A percentile compares a stretch with the other conserved stretches of the same genome.
Conservation (phyloP, 2,113 vertebrate species). For the Sander lucioperca region DNA sequence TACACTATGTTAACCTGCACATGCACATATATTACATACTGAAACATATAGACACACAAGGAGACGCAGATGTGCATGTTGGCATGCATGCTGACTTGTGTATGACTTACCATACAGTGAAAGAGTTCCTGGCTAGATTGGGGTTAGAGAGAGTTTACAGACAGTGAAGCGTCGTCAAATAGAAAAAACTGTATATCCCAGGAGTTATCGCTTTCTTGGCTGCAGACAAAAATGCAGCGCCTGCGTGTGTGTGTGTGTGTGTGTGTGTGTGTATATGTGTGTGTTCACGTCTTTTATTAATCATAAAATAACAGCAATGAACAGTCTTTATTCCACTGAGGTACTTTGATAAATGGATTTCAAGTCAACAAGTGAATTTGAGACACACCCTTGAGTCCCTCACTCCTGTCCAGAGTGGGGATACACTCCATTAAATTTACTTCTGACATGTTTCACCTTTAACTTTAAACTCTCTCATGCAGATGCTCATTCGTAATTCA, state of each 20-base stretch:
- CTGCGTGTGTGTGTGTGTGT: not conserved
- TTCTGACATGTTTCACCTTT: slow-evolving; percentile 22
- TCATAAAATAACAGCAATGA: slow-evolving; percentile 25
- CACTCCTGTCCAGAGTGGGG: not conserved
- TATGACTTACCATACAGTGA: slow-evolving; percentile 10
- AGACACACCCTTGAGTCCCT: slow-evolving; percentile 32
- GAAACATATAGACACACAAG: not conserved
- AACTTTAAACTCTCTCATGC: slow-evolving; percentile 3
- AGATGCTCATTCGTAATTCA: slow-evolving; percentile 39
- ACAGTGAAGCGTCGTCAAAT: not conserved
- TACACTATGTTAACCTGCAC: not conserved
- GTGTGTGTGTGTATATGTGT: not conserved
- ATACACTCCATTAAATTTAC: slow-evolving; percentile 20
- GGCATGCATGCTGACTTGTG: not conserved
- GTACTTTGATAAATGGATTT: slow-evolving; percentile 37
- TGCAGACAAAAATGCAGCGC: not conserved
- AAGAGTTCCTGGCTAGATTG: not conserved
- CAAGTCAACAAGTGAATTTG: slow-evolving; percentile 15
- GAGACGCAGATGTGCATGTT: slow-evolving; percentile 26
- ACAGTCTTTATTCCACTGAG: slow-evolving; percentile 15
- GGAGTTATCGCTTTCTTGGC: slow-evolving; percentile 2
- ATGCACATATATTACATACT: not conserved
- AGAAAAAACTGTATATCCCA: not conserved
- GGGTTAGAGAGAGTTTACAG: slow-evolving; percentile 34
- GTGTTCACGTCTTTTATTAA: slow-evolving; percentile 5